These are phyloP conservation scores for Phyllotreta cruciferae DNA, from an alignment of 2,888 invertebrate genomes.

Conservation along the genomic window DNA sequence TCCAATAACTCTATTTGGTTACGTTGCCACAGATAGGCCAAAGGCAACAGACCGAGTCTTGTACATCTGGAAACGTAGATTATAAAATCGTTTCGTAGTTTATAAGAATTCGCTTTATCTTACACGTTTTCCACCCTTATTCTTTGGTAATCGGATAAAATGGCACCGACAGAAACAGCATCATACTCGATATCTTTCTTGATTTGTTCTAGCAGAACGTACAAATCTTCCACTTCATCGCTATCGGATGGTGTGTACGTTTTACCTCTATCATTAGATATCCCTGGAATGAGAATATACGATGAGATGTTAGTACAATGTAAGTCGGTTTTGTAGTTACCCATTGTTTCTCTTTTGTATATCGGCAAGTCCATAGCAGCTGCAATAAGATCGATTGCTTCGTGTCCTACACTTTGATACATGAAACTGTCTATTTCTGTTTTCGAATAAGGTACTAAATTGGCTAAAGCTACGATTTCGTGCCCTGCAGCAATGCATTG, in stretches of 20 bases:
- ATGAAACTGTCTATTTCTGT: slow-evolving; percentile 79
- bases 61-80: slow-evolving; percentile 71
- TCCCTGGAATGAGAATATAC: slow-evolving; percentile 57
- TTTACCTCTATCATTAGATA: slow-evolving; percentile 79
- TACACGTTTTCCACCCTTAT: slow-evolving; percentile 97
- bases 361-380: slow-evolving; percentile 94
- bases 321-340: slow-evolving; percentile 26
- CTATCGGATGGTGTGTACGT: slow-evolving; percentile 81
- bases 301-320: not conserved
- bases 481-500: slow-evolving; percentile 96
- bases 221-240: slow-evolving; percentile 98
- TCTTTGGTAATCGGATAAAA: slow-evolving; percentile 98
- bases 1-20: slow-evolving; percentile 92
- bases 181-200: slow-evolving; percentile 74
- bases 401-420: slow-evolving; percentile 99
- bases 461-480: slow-evolving; percentile 93
- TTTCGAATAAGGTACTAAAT: slow-evolving; percentile 86
- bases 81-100: not conserved
- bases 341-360: slow-evolving; percentile 83
- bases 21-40: slow-evolving; percentile 95
- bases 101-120: slow-evolving; percentile 57
- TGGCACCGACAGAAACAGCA: slow-evolving; percentile 97
- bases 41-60: slow-evolving; percentile 84
- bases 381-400: slow-evolving; percentile 89
- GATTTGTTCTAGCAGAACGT: slow-evolving; percentile 77